Evolutionary conservation across 2,888 invertebrate genomes (phyloP).

Genomic region (Venusia cambrica): DNA sequence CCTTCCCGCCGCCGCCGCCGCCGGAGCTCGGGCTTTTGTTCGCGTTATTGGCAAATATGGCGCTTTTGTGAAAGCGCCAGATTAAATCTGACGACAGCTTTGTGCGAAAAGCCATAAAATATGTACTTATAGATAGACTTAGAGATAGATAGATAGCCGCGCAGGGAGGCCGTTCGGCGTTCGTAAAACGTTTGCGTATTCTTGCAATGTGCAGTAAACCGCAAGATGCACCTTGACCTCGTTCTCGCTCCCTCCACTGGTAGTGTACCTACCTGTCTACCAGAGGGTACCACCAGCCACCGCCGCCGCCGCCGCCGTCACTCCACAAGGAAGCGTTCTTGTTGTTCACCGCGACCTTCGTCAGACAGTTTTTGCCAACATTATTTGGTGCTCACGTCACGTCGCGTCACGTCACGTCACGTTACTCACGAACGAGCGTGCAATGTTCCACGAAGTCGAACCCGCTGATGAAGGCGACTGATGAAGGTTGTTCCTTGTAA

Average conservation of each 20-base stretch:
- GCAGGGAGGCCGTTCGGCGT: too few species aligned
- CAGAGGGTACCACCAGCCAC: too few species aligned
- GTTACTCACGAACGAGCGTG: too few species aligned
- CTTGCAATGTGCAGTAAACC: constrained; percentile 8
- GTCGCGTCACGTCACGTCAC: too few species aligned
- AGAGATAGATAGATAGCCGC: background rate
- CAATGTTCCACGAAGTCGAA: too few species aligned
- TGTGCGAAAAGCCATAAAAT: constrained; percentile 15
- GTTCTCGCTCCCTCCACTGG: too few species aligned
- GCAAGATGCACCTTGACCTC: constrained; percentile 13
- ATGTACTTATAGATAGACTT: constrained; percentile 6
- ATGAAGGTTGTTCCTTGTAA: constrained; percentile 1
- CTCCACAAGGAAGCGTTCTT: background rate
- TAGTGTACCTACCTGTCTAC: too few species aligned
- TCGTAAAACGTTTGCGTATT: background rate
- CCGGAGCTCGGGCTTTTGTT: constrained; percentile 5
- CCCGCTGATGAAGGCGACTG: too few species aligned
- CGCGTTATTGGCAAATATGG: constrained; percentile 4
- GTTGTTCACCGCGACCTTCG: constrained; percentile 4
- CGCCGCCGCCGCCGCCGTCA: too few species aligned
- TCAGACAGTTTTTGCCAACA: background rate
- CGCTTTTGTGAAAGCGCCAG: constrained; percentile 1
- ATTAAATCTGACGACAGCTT: constrained; percentile 1
- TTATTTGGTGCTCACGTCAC: constrained; percentile 3
- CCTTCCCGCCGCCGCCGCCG: too few species aligned